These are phyloP conservation scores for Drosophila stalkeri DNA, from an alignment of 2,888 invertebrate genomes.

Conservation along the genomic window DNA sequence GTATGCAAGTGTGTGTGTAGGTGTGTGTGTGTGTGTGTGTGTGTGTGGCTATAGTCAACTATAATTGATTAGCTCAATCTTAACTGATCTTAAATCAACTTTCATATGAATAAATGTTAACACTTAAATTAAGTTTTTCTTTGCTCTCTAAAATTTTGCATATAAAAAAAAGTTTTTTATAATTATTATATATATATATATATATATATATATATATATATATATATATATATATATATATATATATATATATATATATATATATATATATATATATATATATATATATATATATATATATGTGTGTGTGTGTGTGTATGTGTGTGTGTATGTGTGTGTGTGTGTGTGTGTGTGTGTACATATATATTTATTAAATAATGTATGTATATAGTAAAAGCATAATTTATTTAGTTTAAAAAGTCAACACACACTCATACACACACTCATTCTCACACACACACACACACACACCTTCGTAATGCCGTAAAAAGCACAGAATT, in stretches of 20 bases:
- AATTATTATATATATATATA: slow-evolving; percentile 25
- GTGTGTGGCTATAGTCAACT: slow-evolving; percentile 37
- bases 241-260: slow-evolving; percentile 26
- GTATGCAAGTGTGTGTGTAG: slow-evolving; percentile 3
- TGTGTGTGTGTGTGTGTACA: slow-evolving; percentile 19
- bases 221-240: slow-evolving; percentile 9
- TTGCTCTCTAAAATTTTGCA: slow-evolving; percentile 39
- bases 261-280: slow-evolving; percentile 30
- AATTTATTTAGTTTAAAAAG: slow-evolving; percentile 54
- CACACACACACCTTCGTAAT: slow-evolving; percentile 16
- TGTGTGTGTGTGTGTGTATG: slow-evolving; percentile 26
- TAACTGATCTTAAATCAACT: slow-evolving; percentile 45
- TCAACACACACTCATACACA: slow-evolving; percentile 34
- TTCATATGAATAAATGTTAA: slow-evolving; percentile 59
- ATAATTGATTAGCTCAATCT: slow-evolving; percentile 33
- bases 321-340: slow-evolving; percentile 29
- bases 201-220: slow-evolving; percentile 17
- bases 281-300: slow-evolving; percentile 23
- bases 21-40: slow-evolving; percentile 11
- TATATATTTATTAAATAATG: slow-evolving; percentile 28
- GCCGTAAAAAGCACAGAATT: slow-evolving; percentile 49
- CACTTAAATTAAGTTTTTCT: slow-evolving; percentile 57
- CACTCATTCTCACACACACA: slow-evolving; percentile 36
- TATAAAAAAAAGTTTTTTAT: slow-evolving; percentile 31
- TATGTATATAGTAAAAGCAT: slow-evolving; percentile 57